Percentiles rank a stretch among this genome's conserved stretches.
Evolutionary conservation across 2,888 invertebrate genomes (phyloP).

Genomic region (Sarcophaga rosellei): DNA sequence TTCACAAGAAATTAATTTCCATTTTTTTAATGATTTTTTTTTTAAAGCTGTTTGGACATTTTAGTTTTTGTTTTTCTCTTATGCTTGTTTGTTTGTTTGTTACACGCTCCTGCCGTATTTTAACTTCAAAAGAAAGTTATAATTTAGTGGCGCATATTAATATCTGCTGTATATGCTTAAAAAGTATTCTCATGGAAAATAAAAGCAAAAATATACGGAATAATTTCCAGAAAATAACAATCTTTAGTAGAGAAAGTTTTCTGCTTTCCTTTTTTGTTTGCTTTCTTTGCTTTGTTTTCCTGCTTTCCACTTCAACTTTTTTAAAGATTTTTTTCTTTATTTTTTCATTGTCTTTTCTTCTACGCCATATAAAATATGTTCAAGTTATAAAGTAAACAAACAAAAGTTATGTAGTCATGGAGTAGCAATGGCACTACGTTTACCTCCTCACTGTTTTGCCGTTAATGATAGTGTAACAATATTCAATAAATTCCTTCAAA

Average conservation of each 20-base stretch:
- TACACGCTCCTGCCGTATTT: conserved; percentile 1
- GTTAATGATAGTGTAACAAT: conserved; percentile 47
- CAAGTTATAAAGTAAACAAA: conserved; percentile 53
- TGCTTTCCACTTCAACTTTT: conserved; percentile 4
- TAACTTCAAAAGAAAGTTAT: conserved; percentile 47
- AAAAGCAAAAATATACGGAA: conserved; percentile 8
- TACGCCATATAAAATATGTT: conserved; percentile 52
- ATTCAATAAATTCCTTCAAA: conserved; percentile 38
- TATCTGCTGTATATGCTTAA: conserved; percentile 48
- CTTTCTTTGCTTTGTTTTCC: conserved; percentile 8
- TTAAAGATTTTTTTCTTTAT: neutral
- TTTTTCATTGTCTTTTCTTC: conserved; percentile 11
- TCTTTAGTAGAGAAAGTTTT: conserved; percentile 46
- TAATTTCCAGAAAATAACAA: neutral
- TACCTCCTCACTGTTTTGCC: conserved; percentile 6
- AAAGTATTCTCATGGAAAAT: neutral
- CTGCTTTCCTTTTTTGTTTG: neutral
- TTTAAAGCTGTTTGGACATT: conserved; percentile 17
- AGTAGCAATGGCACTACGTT: neutral
- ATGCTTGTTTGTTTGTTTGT: conserved; percentile 34
- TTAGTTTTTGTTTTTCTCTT: neutral
- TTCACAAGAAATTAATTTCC: no score
- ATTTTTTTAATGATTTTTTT: neutral
- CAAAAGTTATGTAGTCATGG: conserved; percentile 37
- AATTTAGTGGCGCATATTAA: conserved; percentile 52